Percentiles rank a stretch among this genome's conserved stretches.
Conservation (phyloP, 2,797 vertebrate genomes). For the Salmo trutta region DNA sequence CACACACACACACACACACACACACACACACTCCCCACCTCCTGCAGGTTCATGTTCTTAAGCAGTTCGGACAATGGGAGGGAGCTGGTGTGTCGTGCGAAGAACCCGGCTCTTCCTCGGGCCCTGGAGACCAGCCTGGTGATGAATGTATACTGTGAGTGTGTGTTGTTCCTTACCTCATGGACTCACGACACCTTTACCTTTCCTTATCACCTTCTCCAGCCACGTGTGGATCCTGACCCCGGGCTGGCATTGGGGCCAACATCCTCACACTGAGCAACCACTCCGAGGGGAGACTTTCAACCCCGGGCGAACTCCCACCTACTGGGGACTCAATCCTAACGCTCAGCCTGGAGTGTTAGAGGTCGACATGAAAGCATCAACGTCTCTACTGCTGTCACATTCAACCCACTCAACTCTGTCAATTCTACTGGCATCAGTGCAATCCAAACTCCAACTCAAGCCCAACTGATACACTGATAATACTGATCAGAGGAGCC, state of each 20-base stretch:
- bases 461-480: too few species aligned
- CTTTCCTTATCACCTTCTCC: neutral
- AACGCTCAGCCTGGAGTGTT: slow-evolving; percentile 15
- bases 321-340: slow-evolving; percentile 42
- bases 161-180: neutral
- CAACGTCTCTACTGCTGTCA: slow-evolving; percentile 13
- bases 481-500: neutral
- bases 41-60: slow-evolving; percentile 77
- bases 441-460: neutral
- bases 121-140: slow-evolving; percentile 70
- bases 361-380: slow-evolving; percentile 38
- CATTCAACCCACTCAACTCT: neutral
- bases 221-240: neutral
- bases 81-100: slow-evolving; percentile 73
- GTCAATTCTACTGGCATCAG: neutral
- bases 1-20: slow-evolving; percentile 3
- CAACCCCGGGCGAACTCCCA: slow-evolving; percentile 61
- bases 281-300: slow-evolving; percentile 52
- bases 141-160: slow-evolving; percentile 84
- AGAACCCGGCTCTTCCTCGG: slow-evolving; percentile 65
- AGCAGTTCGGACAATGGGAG: slow-evolving; percentile 76
- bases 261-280: slow-evolving; percentile 60
- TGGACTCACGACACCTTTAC: neutral
- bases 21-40: slow-evolving; percentile 7
- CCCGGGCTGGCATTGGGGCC: slow-evolving; percentile 46